Percentiles rank a stretch among this genome's conserved stretches.
Evolutionary conservation across 2,888 invertebrate species (phyloP).

Genomic region (Drosophila paracracens): DNA sequence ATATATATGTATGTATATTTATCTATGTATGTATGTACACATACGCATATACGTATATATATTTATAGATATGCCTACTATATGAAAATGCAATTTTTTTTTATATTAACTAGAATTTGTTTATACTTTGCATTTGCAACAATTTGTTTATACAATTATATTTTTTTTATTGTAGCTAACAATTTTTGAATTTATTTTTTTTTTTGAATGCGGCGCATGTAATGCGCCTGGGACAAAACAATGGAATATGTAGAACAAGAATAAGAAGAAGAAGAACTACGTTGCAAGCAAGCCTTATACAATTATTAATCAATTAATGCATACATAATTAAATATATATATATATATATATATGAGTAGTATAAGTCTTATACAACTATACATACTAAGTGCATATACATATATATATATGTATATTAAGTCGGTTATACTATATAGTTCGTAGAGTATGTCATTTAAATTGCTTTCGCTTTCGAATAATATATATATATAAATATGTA

Average conservation of each 20-base stretch:
- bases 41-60: constrained; percentile 3
- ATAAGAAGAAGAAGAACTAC: constrained; percentile 41
- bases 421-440: constrained; percentile 16
- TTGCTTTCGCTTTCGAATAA: constrained; percentile 55
- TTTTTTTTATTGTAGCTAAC: constrained; percentile 33
- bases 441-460: constrained; percentile 49
- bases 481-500: background rate
- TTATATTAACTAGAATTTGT: constrained; percentile 31
- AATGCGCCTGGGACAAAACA: constrained; percentile 57
- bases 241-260: constrained; percentile 6
- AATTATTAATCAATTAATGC: constrained; percentile 63
- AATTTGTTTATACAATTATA: constrained; percentile 8
- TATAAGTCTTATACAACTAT: constrained; percentile 42
- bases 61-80: constrained; percentile 3
- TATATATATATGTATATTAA: constrained; percentile 4
- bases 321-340: constrained; percentile 18
- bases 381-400: constrained; percentile 23
- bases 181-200: constrained; percentile 35
- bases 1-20: no score
- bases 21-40: no score
- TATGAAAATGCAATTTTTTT: constrained; percentile 20
- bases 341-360: constrained; percentile 10
- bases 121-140: constrained; percentile 38
- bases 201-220: constrained; percentile 56
- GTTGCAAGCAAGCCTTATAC: constrained; percentile 68